Evolutionary conservation across 2,113 vertebrate species (phyloP).

Genomic region (Rhodinocichla rosea): DNA sequence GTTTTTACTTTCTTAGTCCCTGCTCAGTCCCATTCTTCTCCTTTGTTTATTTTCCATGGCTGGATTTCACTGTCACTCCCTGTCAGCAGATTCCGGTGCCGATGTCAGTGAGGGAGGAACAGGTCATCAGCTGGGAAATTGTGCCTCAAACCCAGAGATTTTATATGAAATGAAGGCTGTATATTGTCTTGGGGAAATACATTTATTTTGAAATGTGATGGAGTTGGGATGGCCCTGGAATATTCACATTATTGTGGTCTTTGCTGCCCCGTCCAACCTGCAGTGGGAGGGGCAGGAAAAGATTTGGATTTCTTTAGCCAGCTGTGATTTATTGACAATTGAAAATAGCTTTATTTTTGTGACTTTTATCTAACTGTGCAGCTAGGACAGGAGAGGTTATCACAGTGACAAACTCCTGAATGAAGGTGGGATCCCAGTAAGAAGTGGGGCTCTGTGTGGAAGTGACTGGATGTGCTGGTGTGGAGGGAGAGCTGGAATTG

Average conservation of each 20-base stretch:
- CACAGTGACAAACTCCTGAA: fast-evolving
- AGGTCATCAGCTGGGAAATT: neutral
- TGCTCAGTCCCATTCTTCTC: neutral
- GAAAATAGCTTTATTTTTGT: neutral
- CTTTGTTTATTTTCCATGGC: neutral
- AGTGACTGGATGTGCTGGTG: neutral
- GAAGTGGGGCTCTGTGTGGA: neutral
- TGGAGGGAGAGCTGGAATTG: neutral
- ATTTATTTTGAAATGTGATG: fast-evolving
- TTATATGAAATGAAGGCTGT: neutral
- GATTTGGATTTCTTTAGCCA: neutral
- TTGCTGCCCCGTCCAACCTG: neutral
- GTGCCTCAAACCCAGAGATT: neutral
- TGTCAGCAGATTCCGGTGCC: fast-evolving
- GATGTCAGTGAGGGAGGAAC: neutral
- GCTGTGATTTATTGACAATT: fast-evolving
- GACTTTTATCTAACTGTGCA: fast-evolving
- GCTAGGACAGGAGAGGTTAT: neutral
- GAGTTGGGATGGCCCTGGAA: neutral
- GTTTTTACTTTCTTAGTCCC: neutral
- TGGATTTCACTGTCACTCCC: neutral
- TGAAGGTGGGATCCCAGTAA: fast-evolving
- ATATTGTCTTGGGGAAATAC: fast-evolving
- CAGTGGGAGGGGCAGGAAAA: neutral
- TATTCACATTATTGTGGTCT: fast-evolving